phyloP scores from a whole-genome alignment of 2,888 invertebrate species.

The Anarsia innoxiella region DNA sequence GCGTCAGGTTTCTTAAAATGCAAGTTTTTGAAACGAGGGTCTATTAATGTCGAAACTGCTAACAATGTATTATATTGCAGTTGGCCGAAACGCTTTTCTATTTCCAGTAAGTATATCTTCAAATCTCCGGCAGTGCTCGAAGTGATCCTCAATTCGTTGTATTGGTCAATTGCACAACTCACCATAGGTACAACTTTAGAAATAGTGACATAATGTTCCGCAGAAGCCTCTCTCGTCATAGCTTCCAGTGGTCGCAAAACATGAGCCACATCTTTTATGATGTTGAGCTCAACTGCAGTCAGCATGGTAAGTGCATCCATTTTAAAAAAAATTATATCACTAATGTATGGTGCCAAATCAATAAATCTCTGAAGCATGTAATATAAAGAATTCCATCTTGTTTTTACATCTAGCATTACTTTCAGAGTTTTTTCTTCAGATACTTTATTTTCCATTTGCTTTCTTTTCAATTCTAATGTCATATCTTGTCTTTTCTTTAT shows the following conservation, averaged over 20 bases:
- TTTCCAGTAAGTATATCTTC: slow-evolving; percentile 10
- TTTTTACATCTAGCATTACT: slow-evolving; percentile 26
- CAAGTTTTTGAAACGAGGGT: slow-evolving; percentile 29
- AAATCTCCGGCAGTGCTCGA: slow-evolving; percentile 10
- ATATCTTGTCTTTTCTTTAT: slow-evolving; percentile 6
- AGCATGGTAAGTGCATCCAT: slow-evolving; percentile 27
- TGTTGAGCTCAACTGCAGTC: background rate
- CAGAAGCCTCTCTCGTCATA: slow-evolving; percentile 12
- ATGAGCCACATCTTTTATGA: background rate
- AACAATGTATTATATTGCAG: background rate
- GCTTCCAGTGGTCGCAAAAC: slow-evolving; percentile 12
- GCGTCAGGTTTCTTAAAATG: slow-evolving; percentile 23
- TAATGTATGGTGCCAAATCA: slow-evolving; percentile 19
- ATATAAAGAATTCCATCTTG: slow-evolving; percentile 27
- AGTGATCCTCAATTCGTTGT: slow-evolving; percentile 5
- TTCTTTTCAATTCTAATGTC: slow-evolving; percentile 1
- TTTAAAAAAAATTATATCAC: slow-evolving; percentile 22
- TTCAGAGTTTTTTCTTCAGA: slow-evolving; percentile 1
- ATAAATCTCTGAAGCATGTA: slow-evolving; percentile 19
- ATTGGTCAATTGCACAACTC: slow-evolving; percentile 10
- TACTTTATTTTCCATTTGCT: background rate
- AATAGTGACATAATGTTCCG: slow-evolving; percentile 8
- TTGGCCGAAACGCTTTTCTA: background rate
- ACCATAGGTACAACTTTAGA: slow-evolving; percentile 9
- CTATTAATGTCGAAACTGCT: slow-evolving; percentile 17